These are phyloP conservation scores for Fringilla coelebs DNA, from an alignment of 2,797 vertebrate species.

Conservation along the genomic window DNA sequence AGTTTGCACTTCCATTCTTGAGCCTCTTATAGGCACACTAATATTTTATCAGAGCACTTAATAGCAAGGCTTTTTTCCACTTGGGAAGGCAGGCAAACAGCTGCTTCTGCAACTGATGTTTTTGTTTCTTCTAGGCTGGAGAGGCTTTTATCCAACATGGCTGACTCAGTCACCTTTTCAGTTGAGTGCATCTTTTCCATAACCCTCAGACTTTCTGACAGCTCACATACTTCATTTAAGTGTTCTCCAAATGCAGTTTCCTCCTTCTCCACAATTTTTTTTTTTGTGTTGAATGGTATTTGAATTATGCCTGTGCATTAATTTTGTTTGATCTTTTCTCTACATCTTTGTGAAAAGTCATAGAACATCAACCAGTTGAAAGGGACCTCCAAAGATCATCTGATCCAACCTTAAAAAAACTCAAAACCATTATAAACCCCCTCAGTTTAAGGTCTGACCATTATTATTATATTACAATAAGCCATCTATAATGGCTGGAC, in stretches of 20 bases:
- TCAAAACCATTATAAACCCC: not conserved
- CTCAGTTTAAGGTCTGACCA: not conserved
- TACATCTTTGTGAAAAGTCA: not conserved
- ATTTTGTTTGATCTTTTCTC: not conserved
- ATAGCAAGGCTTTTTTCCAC: not conserved
- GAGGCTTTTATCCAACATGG: conserved; percentile 14
- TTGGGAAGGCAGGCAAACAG: not conserved
- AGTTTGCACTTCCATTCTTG: not conserved
- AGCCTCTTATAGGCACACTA: not conserved
- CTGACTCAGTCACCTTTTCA: not conserved
- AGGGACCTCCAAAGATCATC: not conserved
- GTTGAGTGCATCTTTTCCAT: not conserved
- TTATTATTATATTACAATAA: not conserved
- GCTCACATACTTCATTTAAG: not conserved
- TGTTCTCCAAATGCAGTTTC: not conserved
- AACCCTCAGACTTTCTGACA: not conserved
- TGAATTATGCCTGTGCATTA: not conserved
- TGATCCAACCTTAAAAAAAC: fast-evolving
- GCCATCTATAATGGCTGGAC: not conserved
- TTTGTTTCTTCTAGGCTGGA: not conserved
- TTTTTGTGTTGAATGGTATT: not conserved
- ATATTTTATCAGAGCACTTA: conserved; percentile 34
- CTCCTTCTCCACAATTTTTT: fast-evolving
- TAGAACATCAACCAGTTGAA: not conserved
- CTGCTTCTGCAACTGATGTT: not conserved